Conservation (phyloP, 2,888 invertebrate genomes). For the Clivina fossor region DNA sequence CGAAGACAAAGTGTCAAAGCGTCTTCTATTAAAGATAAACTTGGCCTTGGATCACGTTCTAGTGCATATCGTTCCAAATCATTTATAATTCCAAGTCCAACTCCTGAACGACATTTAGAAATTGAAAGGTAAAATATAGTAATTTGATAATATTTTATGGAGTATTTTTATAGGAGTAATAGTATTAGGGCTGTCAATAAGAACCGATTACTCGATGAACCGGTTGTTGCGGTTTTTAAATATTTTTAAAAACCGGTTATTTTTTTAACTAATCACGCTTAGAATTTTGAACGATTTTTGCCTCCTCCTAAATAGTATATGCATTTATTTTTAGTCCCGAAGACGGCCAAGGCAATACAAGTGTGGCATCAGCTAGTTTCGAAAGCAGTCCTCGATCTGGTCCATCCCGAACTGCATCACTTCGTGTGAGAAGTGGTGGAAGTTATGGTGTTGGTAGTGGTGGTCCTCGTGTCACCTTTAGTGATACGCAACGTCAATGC, state of each 20-base stretch:
- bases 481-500: constrained; percentile 70
- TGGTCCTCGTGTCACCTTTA: constrained; percentile 63
- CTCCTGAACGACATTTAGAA: constrained; percentile 57
- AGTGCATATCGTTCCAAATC: constrained; percentile 74
- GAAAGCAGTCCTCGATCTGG: constrained; percentile 75
- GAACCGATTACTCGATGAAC: no score
- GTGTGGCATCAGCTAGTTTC: constrained; percentile 64
- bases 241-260: no score
- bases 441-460: constrained; percentile 40
- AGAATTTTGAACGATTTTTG: neutral
- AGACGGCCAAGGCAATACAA: constrained; percentile 56
- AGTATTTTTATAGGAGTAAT: no score
- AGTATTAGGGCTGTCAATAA: no score
- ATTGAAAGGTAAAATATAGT: constrained; percentile 20
- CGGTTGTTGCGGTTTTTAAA: no score
- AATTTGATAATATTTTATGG: no score
- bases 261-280: no score
- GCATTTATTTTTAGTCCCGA: constrained; percentile 53
- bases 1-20: constrained; percentile 81
- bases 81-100: constrained; percentile 71
- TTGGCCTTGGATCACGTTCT: constrained; percentile 64
- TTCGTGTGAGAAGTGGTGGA: constrained; percentile 57
- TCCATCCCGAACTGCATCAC: constrained; percentile 71
- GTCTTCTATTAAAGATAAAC: constrained; percentile 76
- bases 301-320: constrained; percentile 12